These are phyloP conservation scores for Rostratula benghalensis DNA, from an alignment of 2,113 vertebrate genomes.

Conservation along the genomic window DNA sequence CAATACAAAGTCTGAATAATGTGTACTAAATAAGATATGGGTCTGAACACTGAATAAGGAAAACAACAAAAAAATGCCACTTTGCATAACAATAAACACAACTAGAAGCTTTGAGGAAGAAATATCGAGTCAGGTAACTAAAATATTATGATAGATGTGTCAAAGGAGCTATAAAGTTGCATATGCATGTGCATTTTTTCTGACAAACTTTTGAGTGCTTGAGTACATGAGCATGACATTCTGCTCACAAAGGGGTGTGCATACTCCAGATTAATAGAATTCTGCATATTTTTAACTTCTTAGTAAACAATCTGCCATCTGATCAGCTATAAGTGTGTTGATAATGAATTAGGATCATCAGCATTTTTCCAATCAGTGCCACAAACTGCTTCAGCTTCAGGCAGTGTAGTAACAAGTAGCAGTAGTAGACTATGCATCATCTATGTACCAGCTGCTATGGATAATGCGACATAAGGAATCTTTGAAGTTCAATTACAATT, in stretches of 20 bases:
- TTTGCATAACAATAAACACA: not conserved
- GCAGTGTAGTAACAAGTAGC: not conserved
- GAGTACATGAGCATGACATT: not conserved
- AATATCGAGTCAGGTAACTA: not conserved
- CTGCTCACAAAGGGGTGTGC: not conserved
- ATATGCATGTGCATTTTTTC: not conserved
- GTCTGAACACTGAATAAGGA: not conserved
- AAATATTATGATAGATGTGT: not conserved
- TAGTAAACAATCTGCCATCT: not conserved
- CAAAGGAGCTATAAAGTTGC: constrained; percentile 2
- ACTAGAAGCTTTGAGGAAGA: not conserved
- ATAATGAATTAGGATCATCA: constrained; percentile 13
- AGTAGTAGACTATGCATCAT: not conserved
- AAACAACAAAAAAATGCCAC: not conserved
- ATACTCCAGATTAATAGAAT: not conserved
- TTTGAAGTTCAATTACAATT: not conserved
- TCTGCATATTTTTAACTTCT: not conserved
- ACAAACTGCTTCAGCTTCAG: not conserved
- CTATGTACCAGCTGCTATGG: not conserved
- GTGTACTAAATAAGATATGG: not conserved
- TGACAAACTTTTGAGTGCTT: not conserved
- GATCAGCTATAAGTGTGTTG: not conserved
- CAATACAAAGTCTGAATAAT: not conserved
- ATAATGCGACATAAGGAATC: not conserved
- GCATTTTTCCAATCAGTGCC: not conserved